Evolutionary conservation across 2,797 vertebrate genomes (phyloP), one percentile per base, ranked within the genome.

Genomic region (Helicolenus hilgendorfi): DNA sequence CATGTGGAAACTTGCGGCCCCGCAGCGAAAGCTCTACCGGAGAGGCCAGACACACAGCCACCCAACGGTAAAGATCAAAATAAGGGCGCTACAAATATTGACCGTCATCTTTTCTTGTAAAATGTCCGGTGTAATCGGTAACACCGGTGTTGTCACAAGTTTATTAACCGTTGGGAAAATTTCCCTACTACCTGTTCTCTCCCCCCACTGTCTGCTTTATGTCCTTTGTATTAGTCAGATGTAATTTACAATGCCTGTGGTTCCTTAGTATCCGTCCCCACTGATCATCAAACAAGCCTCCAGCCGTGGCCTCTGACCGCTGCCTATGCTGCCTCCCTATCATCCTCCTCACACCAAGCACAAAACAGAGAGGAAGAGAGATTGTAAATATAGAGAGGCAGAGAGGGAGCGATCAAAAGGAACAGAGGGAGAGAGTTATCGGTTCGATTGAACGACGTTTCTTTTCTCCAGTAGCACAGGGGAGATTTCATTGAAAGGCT

Each of bases 401-500:
- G 81, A 68, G 90, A 85, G 82, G n/a, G 80, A 90, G 87, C 62
- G 81, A 95, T 96, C 93, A 94, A 94, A 96, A 94, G 88, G 79
- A 93, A 92, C 91, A 77, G 80, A 92, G 82, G 77, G 78, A 94
- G 83, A 95, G 90, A 94, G 95, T 94, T 94, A 96, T 95, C 90
- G 89, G 89, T 92, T 92, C 90, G 82, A 97, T 95, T 96, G 90
- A 95, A 93, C 92, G 53, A 31, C 75, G 83, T 89, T 96, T 93
- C 86, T 94, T 94, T 93, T 94, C 91, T 94, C 84, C 85, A 87
- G 92, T 91, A 92, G 90, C 89, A 88, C 86, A 63, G 89, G 87
- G 91, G 87, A 89, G 89, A 94, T 96, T 95, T 95, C 94, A 96
- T 94, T 96, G 96, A 96, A 96, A 95, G 87, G 89, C 92, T 92